These are phyloP conservation scores for Heliconius erato DNA, from an alignment of 2,888 invertebrate genomes.

Conservation along the genomic window DNA sequence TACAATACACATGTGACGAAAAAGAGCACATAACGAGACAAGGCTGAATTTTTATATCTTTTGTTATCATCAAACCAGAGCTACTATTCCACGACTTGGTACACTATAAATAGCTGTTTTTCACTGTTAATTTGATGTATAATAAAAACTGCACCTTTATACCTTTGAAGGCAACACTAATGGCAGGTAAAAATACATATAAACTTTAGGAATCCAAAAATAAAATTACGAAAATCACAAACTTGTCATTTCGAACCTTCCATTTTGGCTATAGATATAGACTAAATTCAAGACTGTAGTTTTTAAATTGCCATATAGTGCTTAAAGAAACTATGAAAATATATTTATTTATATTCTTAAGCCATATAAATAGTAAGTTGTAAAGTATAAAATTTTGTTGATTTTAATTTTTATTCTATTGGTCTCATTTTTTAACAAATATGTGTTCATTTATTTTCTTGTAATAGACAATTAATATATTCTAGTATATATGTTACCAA, in stretches of 20 bases:
- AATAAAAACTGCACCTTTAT: slow-evolving; percentile 51
- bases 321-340: background rate
- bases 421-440: background rate
- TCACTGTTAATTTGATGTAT: slow-evolving; percentile 52
- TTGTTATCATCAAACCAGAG: slow-evolving; percentile 83
- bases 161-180: slow-evolving; percentile 60
- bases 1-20: slow-evolving; percentile 72
- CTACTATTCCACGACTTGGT: slow-evolving; percentile 75
- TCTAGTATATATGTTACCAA: background rate
- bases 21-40: slow-evolving; percentile 73
- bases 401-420: background rate
- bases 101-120: slow-evolving; percentile 59
- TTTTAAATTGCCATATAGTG: slow-evolving; percentile 4
- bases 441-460: background rate
- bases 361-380: background rate
- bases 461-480: background rate
- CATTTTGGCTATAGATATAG: slow-evolving; percentile 77
- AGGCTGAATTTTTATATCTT: slow-evolving; percentile 82
- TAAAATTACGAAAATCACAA: slow-evolving; percentile 81
- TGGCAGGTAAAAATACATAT: slow-evolving; percentile 67
- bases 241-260: slow-evolving; percentile 82
- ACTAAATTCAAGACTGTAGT: slow-evolving; percentile 34
- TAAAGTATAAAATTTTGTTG: background rate
- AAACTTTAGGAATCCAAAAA: slow-evolving; percentile 75
- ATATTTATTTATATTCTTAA: background rate